Base-by-base conservation (phyloP, 2,797 vertebrate genomes). In the Varecia variegata region DNA sequence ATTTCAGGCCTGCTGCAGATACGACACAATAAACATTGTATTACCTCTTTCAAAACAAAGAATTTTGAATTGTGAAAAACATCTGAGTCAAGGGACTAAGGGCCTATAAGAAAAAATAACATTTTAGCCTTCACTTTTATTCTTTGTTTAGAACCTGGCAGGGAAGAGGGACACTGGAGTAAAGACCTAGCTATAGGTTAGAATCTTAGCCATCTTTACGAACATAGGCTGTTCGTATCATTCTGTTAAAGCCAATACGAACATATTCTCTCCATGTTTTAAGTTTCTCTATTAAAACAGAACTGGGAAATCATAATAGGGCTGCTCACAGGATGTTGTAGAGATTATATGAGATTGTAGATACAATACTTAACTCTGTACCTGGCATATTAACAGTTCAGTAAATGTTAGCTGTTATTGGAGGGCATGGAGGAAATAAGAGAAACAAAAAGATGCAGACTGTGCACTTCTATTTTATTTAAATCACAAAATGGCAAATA, bases 401-500 rank as follows among this genome's bases (percentile, higher is more conserved):
- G 27, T 91, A 88, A 73, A 58, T 77, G 56, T 82, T 88, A 83
- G 54, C 27, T 56, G 25, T 70, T 94, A 85, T 84, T 35, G 95
- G 58, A 85, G 21, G 12, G 18, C n/a, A 79, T 0, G 94, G 25
- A 70, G 47, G 81, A 76, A 88, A 82, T 62, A 95, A 70, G 11
- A 85, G 23, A 87, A 80, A 70, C 27, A 86, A 86, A 89, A 62
- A 94, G 52, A 77, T 71, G 43, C 25, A 93, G 27, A 84, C 20
- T 62, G 11, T 88, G 30, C 14, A 80, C 43, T 80, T 77, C 30
- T 21, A 79, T 85, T 81, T 88, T 85, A 88, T 38, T 94, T 90
- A 84, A 94, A 35, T 93, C n/a, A 95, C 56, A 94, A 94, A 81
- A 87, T 79, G 43, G 2, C 43, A 96, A 82, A 56, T 67, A 73